These are phyloP conservation scores for Terebella lapidaria DNA, from an alignment of 2,888 invertebrate species.

Conservation along the genomic window DNA sequence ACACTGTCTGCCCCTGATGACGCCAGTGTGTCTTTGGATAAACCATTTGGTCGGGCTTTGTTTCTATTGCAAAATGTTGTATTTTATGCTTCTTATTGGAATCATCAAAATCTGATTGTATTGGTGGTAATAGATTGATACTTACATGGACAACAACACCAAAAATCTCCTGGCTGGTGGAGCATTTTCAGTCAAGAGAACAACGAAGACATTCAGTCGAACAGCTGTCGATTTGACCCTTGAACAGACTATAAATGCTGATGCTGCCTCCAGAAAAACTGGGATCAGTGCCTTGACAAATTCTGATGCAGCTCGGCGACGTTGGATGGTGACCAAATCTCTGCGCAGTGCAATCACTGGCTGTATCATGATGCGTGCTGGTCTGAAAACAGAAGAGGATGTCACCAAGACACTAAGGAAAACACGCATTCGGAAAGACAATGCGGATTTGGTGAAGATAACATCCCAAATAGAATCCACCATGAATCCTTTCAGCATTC, in stretches of 20 bases:
- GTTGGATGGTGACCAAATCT: constrained; percentile 3
- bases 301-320: constrained; percentile 5
- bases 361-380: constrained; percentile 6
- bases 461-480: constrained; percentile 9
- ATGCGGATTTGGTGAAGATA: constrained; percentile 10
- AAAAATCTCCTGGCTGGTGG: constrained; percentile 13
- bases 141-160: too few species aligned
- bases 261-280: constrained; percentile 18
- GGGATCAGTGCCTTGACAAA: constrained; percentile 14
- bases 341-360: constrained; percentile 7
- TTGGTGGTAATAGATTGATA: too few species aligned
- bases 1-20: too few species aligned
- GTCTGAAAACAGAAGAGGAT: constrained; percentile 7
- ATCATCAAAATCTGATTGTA: too few species aligned
- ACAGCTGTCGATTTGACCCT: constrained; percentile 18
- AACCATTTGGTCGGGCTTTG: too few species aligned
- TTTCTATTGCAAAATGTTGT: too few species aligned
- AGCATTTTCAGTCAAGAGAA: constrained; percentile 17
- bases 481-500: constrained; percentile 10
- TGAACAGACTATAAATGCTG: constrained; percentile 18
- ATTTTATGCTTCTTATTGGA: too few species aligned
- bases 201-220: constrained; percentile 12
- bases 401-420: constrained; percentile 2
- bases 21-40: too few species aligned
- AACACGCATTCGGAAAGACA: constrained; percentile 3